These are phyloP conservation scores for Phymatocera aterrima DNA, from an alignment of 2,888 invertebrate species.

Conservation along the genomic window DNA sequence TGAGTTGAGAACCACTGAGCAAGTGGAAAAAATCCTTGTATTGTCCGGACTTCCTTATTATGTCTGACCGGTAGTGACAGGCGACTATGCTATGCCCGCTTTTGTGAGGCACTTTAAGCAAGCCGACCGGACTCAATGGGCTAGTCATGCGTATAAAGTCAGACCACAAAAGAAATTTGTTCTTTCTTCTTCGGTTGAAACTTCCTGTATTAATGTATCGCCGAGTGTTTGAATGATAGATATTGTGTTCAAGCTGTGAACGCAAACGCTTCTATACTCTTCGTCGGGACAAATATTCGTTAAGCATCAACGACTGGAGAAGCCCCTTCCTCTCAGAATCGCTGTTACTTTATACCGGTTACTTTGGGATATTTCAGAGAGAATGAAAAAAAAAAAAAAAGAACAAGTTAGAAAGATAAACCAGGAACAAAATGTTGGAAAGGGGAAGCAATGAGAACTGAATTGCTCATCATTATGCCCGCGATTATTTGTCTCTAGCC, in stretches of 20 bases:
- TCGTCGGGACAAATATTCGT: conserved; percentile 33
- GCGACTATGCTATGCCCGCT: conserved; percentile 55
- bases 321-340: not conserved
- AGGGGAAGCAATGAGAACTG: not conserved
- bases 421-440: not conserved
- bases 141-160: conserved; percentile 52
- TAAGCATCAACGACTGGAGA: conserved; percentile 34
- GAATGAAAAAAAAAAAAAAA: not conserved
- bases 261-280: conserved; percentile 18
- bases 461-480: not conserved
- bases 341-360: not conserved
- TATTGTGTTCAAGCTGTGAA: conserved; percentile 37
- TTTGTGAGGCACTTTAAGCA: conserved; percentile 67
- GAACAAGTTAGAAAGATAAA: too few relatives aligned
- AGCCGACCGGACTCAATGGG: conserved; percentile 61
- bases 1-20: conserved; percentile 32
- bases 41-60: conserved; percentile 63
- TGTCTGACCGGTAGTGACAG: conserved; percentile 61
- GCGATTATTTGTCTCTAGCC: not conserved
- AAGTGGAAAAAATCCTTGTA: conserved; percentile 55
- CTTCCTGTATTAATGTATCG: conserved; percentile 45
- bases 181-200: conserved; percentile 45
- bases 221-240: conserved; percentile 45
- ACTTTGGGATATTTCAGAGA: not conserved
- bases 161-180: conserved; percentile 46